phyloP scores from a whole-genome alignment of 2,888 invertebrate genomes.

The Drosophila niveifrons region DNA sequence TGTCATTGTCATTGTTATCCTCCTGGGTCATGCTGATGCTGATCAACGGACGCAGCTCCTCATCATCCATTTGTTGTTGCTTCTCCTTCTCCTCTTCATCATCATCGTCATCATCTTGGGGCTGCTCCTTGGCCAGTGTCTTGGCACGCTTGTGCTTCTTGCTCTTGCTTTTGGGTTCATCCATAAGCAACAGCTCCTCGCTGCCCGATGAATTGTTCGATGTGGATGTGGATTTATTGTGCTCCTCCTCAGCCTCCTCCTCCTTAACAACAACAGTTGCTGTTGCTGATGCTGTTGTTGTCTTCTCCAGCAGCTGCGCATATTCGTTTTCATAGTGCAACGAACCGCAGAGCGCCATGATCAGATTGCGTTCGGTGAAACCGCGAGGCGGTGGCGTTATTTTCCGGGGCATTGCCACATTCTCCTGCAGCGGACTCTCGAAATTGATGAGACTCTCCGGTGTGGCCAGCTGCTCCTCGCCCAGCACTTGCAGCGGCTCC shows the following conservation, averaged over 20 bases:
- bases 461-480: constrained; percentile 8
- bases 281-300: background rate
- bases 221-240: constrained; percentile 73
- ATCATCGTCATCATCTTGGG: constrained; percentile 29
- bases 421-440: constrained; percentile 83
- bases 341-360: constrained; percentile 84
- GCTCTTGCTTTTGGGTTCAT: constrained; percentile 73
- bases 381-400: constrained; percentile 74
- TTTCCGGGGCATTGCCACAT: constrained; percentile 56
- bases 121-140: constrained; percentile 53
- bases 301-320: constrained; percentile 21
- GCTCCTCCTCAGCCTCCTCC: background rate
- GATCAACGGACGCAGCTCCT: constrained; percentile 84
- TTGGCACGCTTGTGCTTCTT: constrained; percentile 81
- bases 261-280: background rate
- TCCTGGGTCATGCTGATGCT: constrained; percentile 77
- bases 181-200: constrained; percentile 74
- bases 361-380: constrained; percentile 82
- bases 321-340: constrained; percentile 83
- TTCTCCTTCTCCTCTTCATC: constrained; percentile 50
- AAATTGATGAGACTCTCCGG: constrained; percentile 83
- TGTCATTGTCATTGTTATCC: background rate
- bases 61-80: constrained; percentile 43
- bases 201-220: constrained; percentile 77
- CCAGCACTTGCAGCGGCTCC: constrained; percentile 71